phyloP scores from a whole-genome alignment of 37 sponge, comb jelly and placozoan genomes.

The Crambe crambe region DNA sequence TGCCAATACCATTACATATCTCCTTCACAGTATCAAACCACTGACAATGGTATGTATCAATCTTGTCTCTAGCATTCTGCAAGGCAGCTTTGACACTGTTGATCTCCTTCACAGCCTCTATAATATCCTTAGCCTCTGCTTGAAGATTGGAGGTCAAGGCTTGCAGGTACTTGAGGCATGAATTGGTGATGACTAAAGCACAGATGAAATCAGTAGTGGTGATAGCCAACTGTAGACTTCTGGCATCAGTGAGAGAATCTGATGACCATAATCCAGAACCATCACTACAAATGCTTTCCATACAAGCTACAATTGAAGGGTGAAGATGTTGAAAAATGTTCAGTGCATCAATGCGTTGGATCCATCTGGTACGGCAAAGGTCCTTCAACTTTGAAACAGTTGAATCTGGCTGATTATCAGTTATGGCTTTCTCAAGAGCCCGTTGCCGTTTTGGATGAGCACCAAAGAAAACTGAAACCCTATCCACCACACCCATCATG shows the following conservation, averaged over 20 bases:
- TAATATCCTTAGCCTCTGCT: constrained; percentile 21
- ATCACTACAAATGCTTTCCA: constrained; percentile 44
- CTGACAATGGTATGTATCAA: constrained; percentile 33
- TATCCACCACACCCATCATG: constrained; percentile 29
- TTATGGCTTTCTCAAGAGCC: constrained; percentile 22
- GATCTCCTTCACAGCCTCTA: constrained; percentile 41
- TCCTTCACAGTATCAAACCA: constrained; percentile 35
- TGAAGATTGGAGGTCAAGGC: constrained; percentile 16
- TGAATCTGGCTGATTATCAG: constrained; percentile 3
- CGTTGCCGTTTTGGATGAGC: constrained; percentile 15
- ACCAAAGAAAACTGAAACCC: constrained; percentile 23
- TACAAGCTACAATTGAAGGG: constrained; percentile 35
- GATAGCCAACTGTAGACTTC: constrained; percentile 20
- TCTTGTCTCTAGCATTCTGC: constrained; percentile 27
- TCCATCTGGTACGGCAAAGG: constrained; percentile 50
- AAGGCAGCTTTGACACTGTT: constrained; percentile 32
- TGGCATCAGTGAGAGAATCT: constrained; percentile 51
- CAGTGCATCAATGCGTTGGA: constrained; percentile 36
- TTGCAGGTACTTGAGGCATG: constrained; percentile 39
- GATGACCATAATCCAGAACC: constrained; percentile 15
- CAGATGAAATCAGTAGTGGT: constrained; percentile 37
- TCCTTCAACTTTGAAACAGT: constrained; percentile 15
- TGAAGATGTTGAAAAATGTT: constrained; percentile 7
- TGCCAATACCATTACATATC: constrained; percentile 30
- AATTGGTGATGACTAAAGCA: constrained; percentile 41